Evolutionary conservation across 2,113 vertebrate genomes (phyloP), one percentile per base, ranked within the genome.

Genomic region (Platycercus adscitus): DNA sequence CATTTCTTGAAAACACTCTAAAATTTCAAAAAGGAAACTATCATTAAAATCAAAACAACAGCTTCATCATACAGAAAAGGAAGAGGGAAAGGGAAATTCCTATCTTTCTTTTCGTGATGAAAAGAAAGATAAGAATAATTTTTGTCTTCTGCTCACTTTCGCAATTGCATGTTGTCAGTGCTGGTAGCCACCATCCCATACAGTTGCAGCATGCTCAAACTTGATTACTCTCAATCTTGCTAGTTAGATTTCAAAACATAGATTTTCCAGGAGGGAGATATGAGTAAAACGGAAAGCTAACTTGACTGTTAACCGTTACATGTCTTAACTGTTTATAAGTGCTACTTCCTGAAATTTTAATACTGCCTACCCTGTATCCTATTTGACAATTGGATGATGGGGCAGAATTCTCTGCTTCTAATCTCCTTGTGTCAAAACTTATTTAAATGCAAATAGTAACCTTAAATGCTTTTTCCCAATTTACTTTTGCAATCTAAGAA

Each of bases 371-470:
- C n/a, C 70, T 25, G 63, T 46, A 81, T 41, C 5, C 21, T 35
- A 43, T 43, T 43, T 77, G 16, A 37, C 20, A 65, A 69, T n/a
- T 87, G 81, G 49, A 56, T 75, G 47, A 58, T 29, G 65, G 47
- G 35, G n/a, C 5, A 33, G 20, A 39, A 91, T 89, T 46, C 5
- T 55, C 23, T 58, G 31, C 31, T 71, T 95, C n/a, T 61, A 68
- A 73, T 91, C 43, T 66, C 69, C 10, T 10, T 56, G 35, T 3
- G 28, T 92, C 29, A 86, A 86, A 66, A 15, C 41, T 94, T 95
- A 93, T 96, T 96, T 97, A 96, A 96, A 96, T 96, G 64, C 46
- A 97, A 97, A 93, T 68, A 81, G 10, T 49, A 92, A 64, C 81
- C 43, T 85, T 84, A 92, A 90, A 93, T 81, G 69, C 5, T 84